Base-by-base conservation (phyloP, 2,888 invertebrate species). In the Caenorhabditis auriculariae region DNA sequence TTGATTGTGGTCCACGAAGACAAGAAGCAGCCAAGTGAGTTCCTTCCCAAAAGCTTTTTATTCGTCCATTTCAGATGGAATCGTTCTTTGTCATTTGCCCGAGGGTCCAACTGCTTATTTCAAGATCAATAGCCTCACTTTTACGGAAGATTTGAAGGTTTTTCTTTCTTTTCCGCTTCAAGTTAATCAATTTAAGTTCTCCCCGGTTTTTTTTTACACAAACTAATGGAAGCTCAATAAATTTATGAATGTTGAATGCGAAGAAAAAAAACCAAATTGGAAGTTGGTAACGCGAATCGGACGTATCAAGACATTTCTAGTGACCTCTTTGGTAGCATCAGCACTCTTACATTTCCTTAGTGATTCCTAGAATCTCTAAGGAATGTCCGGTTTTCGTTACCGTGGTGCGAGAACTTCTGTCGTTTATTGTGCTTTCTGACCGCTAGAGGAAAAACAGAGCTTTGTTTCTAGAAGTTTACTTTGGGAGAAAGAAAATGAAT, bases 71-170 rank as follows among this genome's bases (percentile, higher is more conserved):
- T 48, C 63, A 87, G 91, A 94, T 84, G 95, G 93, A 2, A 86
- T 98, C 82, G 85, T 96, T 19, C 85, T 98, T 3, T 89, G 93
- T 62, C 96, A 98, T 84, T 85, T 99, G 60, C 98, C 98, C 0
- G 88, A 91, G 70, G 98, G 98, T 0, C 98, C 98, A 0, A 96
- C 98, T 0, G 93, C 94, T 17, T 91, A 93, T 83, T 99, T 96
- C 82, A 90, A 91, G 82, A 82, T 99, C 21, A 91, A 91, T 75
- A 94, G 90, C 83, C 91, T 95, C 0, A 90, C 89, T 82, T 88
- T 93, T 46, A 91, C 92, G 0, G 88, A 90, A 23, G 91, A 93
- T 75, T 86, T 94, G 43, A 88, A 88, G 80, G 84, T 84, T 66
- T 1, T 29, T 26, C n/a, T 35, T 35, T n/a, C 35, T n/a, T 35